Percentiles rank a stretch among this genome's conserved stretches.
Conservation (phyloP, 92 coral and sea anemone species). For the Epizoanthus rinbou region DNA sequence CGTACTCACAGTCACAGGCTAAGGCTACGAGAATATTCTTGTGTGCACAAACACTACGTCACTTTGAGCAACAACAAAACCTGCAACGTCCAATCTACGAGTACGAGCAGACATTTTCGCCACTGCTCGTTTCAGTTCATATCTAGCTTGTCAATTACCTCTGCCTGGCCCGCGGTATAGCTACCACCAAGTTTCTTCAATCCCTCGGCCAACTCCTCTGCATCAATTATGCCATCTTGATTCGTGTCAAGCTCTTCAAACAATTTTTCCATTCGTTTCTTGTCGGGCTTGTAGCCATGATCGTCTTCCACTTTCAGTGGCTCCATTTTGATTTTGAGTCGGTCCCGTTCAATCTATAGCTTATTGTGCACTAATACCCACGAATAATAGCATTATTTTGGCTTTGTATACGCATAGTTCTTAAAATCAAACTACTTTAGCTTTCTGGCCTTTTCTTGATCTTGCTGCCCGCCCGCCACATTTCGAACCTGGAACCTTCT, state of each 20-base stretch:
- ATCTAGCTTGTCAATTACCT: constrained; percentile 9
- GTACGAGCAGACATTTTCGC: too few species aligned
- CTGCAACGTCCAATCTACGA: too few species aligned
- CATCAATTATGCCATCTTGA: constrained; percentile 42
- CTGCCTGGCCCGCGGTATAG: constrained; percentile 35
- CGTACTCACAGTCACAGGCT: too few species aligned
- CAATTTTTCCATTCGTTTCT: constrained; percentile 36
- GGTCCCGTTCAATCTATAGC: too few species aligned
- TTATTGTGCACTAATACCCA: not conserved
- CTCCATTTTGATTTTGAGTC: not conserved
- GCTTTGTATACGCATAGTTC: not conserved
- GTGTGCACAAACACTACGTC: too few species aligned
- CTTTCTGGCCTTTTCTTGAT: not conserved
- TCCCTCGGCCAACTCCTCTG: constrained; percentile 38
- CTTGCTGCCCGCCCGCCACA: constrained; percentile 14
- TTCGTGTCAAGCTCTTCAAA: constrained; percentile 24
- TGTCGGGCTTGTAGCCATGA: constrained; percentile 24
- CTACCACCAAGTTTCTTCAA: constrained; percentile 38
- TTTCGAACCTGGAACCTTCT: constrained; percentile 33
- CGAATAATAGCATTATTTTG: not conserved
- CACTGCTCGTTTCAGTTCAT: too few species aligned
- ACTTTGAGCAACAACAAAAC: too few species aligned
- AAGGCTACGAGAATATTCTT: too few species aligned
- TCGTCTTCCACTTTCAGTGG: not conserved
- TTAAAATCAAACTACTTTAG: not conserved